Base-by-base conservation (phyloP, 2,113 vertebrate species). In the Cebidichthys violaceus region DNA sequence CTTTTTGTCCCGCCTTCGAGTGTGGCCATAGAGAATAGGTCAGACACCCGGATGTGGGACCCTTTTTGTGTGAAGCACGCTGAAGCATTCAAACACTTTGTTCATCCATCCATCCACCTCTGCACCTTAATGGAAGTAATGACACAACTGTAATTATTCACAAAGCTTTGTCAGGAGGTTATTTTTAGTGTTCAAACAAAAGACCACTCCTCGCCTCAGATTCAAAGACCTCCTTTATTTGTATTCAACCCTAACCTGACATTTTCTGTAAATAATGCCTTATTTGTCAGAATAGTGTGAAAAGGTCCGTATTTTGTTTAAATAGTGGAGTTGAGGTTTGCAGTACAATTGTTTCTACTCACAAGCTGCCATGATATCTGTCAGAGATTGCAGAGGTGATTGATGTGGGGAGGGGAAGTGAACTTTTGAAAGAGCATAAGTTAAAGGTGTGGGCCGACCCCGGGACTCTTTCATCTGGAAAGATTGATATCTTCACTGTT, bases 391-490 rank as follows among this genome's bases (percentile, higher is more conserved):
- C 57, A 50, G 78, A n/a, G 55, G 59, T 82, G 84, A 91, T 79
- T 77, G 55, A 90, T 90, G 39, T 77, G n/a, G 11, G 55, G 68
- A 73, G 52, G 69, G 81, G 79, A 77, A 71, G 64, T 67, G 24
- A 85, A 86, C 69, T 83, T 87, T 75, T 64, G 54, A 66, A 86
- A 87, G 77, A 79, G 79, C 69, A 73, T 78, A 64, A 66, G 67
- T 78, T 85, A 72, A 66, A 87, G 82, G 73, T 75, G 84, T 80
- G 81, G 80, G 75, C 73, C 18, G 70, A 37, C 61, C 79, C 55
- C 85, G n/a, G 37, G 57, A 47, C 54, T 76, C 82, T 93, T 92
- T 92, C 72, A 93, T 93, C 89, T 88, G 52, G 29, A 50, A 55
- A 81, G 90, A 85, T 86, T 83, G 69, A 90, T 90, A 81, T 77